Evolutionary conservation across 2,888 invertebrate genomes (phyloP).

Genomic region (Drosophila percnosoma): DNA sequence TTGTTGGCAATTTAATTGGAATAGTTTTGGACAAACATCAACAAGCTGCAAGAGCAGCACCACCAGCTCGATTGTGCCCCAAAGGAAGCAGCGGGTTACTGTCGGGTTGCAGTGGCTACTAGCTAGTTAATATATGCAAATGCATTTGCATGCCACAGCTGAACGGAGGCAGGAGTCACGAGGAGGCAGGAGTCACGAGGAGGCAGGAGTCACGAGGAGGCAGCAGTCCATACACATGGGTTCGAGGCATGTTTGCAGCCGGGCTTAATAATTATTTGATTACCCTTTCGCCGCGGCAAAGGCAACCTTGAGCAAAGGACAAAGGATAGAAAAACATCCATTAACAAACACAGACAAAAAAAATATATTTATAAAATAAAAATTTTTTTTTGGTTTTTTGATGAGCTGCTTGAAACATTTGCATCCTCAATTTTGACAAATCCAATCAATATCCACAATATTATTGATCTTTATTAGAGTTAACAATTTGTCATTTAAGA

Average conservation of each 20-base stretch:
- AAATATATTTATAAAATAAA: background rate
- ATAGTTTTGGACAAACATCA: conserved; percentile 68
- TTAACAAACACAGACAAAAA: background rate
- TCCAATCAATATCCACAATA: background rate
- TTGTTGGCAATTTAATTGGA: conserved; percentile 63
- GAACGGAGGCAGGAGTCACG: background rate
- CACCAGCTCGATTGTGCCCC: conserved; percentile 11
- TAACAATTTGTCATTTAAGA: background rate
- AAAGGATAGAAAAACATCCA: background rate
- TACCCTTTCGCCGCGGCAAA: conserved; percentile 8
- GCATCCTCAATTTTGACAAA: background rate
- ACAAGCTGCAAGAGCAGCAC: conserved; percentile 37
- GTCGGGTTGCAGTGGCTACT: background rate
- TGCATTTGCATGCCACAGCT: conserved; percentile 17
- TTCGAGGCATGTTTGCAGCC: conserved; percentile 21
- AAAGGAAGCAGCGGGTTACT: conserved; percentile 5
- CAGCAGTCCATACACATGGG: background rate
- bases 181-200: no score
- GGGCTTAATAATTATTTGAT: conserved; percentile 28
- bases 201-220: background rate
- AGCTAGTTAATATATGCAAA: conserved; percentile 22
- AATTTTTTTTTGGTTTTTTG: no score
- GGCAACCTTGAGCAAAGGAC: conserved; percentile 36
- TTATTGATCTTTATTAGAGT: background rate
- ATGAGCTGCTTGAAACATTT: background rate